Conservation (phyloP, 1,140 invertebrate genomes). For the Heterodera schachtii region DNA sequence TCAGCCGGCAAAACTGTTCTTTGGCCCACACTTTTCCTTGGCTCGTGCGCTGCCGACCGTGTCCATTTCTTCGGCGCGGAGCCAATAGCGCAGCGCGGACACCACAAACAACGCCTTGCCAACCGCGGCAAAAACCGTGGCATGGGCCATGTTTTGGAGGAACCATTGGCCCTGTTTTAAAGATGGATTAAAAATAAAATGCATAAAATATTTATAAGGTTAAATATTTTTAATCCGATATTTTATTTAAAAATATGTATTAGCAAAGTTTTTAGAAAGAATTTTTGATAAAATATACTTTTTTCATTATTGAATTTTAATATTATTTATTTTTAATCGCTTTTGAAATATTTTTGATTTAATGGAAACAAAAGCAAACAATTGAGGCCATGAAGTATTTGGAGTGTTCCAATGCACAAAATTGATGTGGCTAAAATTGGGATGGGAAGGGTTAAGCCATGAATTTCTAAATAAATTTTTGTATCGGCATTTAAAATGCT, state of each 20-base stretch:
- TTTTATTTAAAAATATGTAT: too few relatives aligned
- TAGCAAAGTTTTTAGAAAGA: too few relatives aligned
- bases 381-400: conserved; percentile 44
- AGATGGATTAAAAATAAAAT: too few relatives aligned
- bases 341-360: too few relatives aligned
- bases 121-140: conserved; percentile 43
- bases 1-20: conserved; percentile 7
- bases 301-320: too few relatives aligned
- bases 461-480: too few relatives aligned
- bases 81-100: conserved; percentile 50
- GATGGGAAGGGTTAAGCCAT: too few relatives aligned
- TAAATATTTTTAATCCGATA: too few relatives aligned
- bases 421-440: conserved; percentile 28
- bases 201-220: too few relatives aligned
- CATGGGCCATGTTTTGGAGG: conserved; percentile 55
- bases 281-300: too few relatives aligned
- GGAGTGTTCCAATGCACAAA: conserved; percentile 40
- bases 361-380: conserved; percentile 12
- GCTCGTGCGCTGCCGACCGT: neutral
- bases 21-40: conserved; percentile 19
- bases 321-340: too few relatives aligned
- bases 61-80: conserved; percentile 29
- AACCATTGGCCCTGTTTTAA: conserved; percentile 49
- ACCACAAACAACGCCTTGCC: conserved; percentile 51
- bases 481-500: too few relatives aligned